These are phyloP conservation scores for Crotalus adamanteus DNA, from an alignment of 2,797 vertebrate genomes.

Conservation along the genomic window DNA sequence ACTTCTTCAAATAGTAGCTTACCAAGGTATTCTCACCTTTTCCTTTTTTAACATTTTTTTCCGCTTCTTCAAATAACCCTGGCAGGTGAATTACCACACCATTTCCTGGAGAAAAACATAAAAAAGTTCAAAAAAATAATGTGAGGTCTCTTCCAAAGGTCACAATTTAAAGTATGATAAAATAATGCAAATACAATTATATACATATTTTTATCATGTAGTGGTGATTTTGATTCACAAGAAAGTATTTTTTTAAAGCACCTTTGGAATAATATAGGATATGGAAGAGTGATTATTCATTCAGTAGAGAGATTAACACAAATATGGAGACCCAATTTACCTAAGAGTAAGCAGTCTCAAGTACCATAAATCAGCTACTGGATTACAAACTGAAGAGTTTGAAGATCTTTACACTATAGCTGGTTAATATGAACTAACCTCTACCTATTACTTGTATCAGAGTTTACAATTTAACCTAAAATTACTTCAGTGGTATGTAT, in stretches of 20 bases:
- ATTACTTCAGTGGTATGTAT: background rate
- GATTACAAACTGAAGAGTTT: background rate
- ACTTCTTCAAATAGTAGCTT: background rate
- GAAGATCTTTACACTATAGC: background rate
- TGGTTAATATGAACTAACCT: background rate
- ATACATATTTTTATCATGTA: background rate
- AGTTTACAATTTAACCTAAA: background rate
- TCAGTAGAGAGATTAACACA: background rate
- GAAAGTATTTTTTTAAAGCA: background rate
- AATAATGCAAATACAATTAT: background rate
- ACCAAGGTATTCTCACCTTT: slow-evolving; percentile 77
- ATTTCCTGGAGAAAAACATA: slow-evolving; percentile 79
- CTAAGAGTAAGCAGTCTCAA: background rate
- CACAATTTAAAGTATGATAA: background rate
- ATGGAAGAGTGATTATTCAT: background rate
- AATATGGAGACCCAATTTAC: background rate
- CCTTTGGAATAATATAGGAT: background rate
- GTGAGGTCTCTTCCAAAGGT: background rate
- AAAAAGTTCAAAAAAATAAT: slow-evolving; percentile 4
- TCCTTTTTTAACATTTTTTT: slow-evolving; percentile 92
- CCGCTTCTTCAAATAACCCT: slow-evolving; percentile 96
- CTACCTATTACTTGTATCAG: background rate
- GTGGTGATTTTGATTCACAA: background rate
- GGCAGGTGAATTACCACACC: slow-evolving; percentile 98
- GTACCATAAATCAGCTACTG: background rate